These are phyloP conservation scores for Molanna angustata DNA, from an alignment of 2,888 invertebrate species.

Conservation along the genomic window DNA sequence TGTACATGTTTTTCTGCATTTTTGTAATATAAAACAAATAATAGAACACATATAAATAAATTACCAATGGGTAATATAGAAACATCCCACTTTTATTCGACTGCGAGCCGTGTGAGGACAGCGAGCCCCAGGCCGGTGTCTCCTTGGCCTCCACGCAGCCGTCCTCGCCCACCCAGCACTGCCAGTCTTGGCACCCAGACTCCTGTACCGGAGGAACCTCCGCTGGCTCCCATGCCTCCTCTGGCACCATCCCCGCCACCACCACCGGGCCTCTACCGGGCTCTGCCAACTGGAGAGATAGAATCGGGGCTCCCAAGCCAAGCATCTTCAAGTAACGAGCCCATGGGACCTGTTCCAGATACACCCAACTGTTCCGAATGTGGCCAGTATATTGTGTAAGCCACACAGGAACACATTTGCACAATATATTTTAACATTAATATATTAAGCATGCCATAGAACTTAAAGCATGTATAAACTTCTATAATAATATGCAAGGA, in stretches of 20 bases:
- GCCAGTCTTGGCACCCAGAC: constrained; percentile 36
- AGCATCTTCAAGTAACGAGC: constrained; percentile 38
- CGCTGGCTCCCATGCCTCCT: constrained; percentile 36
- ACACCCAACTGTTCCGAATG: constrained; percentile 78
- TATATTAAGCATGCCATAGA: too few species aligned
- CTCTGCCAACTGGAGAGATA: constrained; percentile 52
- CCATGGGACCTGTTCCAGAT: constrained; percentile 53
- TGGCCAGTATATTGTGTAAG: constrained; percentile 86
- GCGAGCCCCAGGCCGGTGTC: constrained; percentile 50
- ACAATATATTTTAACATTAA: too few species aligned
- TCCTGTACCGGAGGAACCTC: constrained; percentile 40
- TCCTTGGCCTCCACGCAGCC: constrained; percentile 35
- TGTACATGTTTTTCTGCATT: too few species aligned
- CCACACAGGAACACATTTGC: too few species aligned
- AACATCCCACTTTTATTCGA: constrained; percentile 66
- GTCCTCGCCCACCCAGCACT: constrained; percentile 29
- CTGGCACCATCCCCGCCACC: constrained; percentile 48
- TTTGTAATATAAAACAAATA: too few species aligned
- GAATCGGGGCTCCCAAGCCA: constrained; percentile 45
- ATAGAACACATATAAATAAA: too few species aligned
- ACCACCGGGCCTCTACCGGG: constrained; percentile 56
- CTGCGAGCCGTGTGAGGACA: constrained; percentile 74
- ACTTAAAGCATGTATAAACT: too few species aligned
- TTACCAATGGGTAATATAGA: constrained; percentile 39
- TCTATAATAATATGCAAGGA: too few species aligned